Base-by-base conservation (phyloP, 1,140 invertebrate species). In the Neodiprion virginianus region DNA sequence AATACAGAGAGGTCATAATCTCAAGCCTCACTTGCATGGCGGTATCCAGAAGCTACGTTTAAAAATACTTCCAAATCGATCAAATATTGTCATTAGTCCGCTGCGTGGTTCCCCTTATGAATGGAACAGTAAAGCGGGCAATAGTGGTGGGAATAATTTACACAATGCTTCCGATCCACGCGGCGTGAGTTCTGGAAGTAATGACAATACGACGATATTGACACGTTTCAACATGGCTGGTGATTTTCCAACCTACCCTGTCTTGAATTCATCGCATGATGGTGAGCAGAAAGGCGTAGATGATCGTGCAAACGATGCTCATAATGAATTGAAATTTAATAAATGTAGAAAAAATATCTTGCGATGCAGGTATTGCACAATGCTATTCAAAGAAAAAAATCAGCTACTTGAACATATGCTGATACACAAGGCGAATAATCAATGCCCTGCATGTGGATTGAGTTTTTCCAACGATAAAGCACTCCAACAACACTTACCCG, bases 361-460 rank as follows among this genome's bases (percentile, higher is more conserved):
- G 53, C 53, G 53, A 61, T 61, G 53, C 53, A 61, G n/a, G 5
- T 61, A 61, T 17, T 61, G 53, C n/a, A 61, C 11, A 14, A 12
- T 61, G n/a, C 7, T 17, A 17, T 61, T 61, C 53, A 61, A 12
- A 61, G 8, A 7, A 17, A 7, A 61, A 61, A 14, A 12, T 12
- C 11, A 61, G 8, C n/a, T 61, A 61, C 5, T 61, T 12, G 7
- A 61, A 8, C 53, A 61, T 8, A 61, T 61, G 53, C 11, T 14
- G 11, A 5, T 8, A 61, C 53, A 61, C n/a, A 61, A 17, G 8
- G n/a, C 53, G n/a, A 17, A 9, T 61, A 61, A 61, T 61, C 53
- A 61, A 61, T 61, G 53, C 53, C 53, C 53, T 61, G 53, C 53
- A 14, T 61, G 53, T 8, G 53, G 53, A 61, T 61, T 61, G n/a